Percentiles rank a stretch among this genome's conserved stretches.
Evolutionary conservation across 2,888 invertebrate genomes (phyloP).

Genomic region (Graphium colonna): DNA sequence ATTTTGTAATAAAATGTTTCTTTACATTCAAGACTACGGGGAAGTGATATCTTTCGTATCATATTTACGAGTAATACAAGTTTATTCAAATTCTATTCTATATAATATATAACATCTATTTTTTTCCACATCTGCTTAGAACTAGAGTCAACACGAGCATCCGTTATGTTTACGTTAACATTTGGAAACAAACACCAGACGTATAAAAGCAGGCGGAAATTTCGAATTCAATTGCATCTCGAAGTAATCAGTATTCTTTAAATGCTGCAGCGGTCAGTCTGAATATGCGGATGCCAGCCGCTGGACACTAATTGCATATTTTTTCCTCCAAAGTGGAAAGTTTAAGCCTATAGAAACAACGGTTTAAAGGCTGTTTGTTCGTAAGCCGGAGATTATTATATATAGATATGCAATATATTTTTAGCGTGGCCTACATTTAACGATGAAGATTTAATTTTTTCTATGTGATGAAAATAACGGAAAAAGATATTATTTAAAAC

Average conservation of each 20-base stretch:
- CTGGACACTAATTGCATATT: conserved; percentile 22
- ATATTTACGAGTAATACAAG: too few species aligned
- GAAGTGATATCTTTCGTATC: too few species aligned
- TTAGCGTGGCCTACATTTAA: too few species aligned
- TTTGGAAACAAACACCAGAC: background rate
- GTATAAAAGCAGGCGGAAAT: conserved; percentile 9
- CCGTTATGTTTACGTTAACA: background rate
- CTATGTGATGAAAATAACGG: too few species aligned
- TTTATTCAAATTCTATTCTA: too few species aligned
- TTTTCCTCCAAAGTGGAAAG: conserved; percentile 15
- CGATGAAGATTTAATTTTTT: too few species aligned
- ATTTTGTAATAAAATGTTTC: too few species aligned
- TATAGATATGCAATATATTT: background rate
- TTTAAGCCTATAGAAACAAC: conserved; percentile 5
- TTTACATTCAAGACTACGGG: too few species aligned
- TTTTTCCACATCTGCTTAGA: too few species aligned
- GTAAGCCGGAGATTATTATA: background rate
- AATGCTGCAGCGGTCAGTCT: conserved; percentile 22
- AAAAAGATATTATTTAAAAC: too few species aligned
- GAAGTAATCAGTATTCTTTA: conserved; percentile 21
- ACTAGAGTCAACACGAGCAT: background rate
- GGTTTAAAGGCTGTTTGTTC: conserved; percentile 1
- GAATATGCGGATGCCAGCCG: conserved; percentile 13
- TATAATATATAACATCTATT: too few species aligned
- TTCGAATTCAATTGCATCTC: conserved; percentile 17